Conservation (phyloP, 2,113 vertebrate species). For the Festucalex cinctus region DNA sequence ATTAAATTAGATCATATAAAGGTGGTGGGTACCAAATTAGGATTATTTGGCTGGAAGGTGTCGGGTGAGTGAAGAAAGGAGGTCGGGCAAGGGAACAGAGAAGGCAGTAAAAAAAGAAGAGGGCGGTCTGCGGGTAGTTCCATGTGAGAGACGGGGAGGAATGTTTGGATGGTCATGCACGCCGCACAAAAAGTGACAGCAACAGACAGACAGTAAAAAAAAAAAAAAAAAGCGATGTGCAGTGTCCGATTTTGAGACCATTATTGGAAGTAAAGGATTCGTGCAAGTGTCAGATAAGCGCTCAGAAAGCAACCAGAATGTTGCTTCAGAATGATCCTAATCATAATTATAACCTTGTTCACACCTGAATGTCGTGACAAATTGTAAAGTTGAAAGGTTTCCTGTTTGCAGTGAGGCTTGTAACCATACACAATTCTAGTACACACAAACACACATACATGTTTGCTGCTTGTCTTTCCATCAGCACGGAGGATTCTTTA, state of each 20-base stretch:
- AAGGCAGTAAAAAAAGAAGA: conserved; percentile 42
- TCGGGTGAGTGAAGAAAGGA: conserved; percentile 25
- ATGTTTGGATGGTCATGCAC: conserved; percentile 48
- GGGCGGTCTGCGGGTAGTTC: conserved; percentile 49
- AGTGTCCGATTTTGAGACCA: conserved; percentile 18
- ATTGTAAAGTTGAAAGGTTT: conserved; percentile 34
- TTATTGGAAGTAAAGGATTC: conserved; percentile 6
- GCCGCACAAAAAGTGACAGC: conserved; percentile 18
- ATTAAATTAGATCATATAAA: conserved; percentile 33
- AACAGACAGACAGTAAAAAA: conserved; percentile 7
- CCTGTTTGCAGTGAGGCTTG: not conserved
- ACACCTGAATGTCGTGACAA: conserved; percentile 10
- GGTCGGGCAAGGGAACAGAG: conserved; percentile 32
- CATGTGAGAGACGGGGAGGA: conserved; percentile 60
- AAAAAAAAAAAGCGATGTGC: conserved; percentile 19
- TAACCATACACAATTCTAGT: not conserved
- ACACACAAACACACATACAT: conserved; percentile 2
- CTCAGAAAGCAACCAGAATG: not conserved
- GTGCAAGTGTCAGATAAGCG: not conserved
- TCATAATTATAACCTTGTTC: not conserved
- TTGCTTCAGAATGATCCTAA: not conserved
- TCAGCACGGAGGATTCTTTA: conserved; percentile 39
- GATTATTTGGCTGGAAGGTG: conserved; percentile 28
- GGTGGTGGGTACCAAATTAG: conserved; percentile 20
- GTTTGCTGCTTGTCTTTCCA: conserved; percentile 9